Evolutionary conservation across 2,888 invertebrate genomes (phyloP).

Genomic region (Epicampocera succincta): DNA sequence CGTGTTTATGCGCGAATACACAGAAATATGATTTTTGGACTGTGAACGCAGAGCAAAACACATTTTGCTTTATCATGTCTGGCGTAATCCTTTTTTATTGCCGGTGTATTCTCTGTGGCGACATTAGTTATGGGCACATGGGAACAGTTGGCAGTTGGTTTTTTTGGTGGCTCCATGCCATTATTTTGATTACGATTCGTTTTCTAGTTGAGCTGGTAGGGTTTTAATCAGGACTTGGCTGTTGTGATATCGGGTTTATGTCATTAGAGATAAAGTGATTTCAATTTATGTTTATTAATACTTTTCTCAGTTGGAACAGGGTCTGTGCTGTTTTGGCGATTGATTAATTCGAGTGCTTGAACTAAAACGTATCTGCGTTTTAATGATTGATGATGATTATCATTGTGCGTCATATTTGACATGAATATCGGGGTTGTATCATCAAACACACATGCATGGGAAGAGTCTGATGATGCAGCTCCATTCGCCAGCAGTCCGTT

Average conservation of each 20-base stretch:
- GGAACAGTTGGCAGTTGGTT: slow-evolving; percentile 60
- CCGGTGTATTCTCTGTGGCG: slow-evolving; percentile 62
- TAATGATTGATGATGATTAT: slow-evolving; percentile 38
- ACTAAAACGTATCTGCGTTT: no score
- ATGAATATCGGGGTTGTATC: no score
- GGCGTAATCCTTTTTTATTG: slow-evolving; percentile 61
- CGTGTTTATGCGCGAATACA: slow-evolving; percentile 38
- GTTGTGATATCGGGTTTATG: slow-evolving; percentile 43
- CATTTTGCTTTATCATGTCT: slow-evolving; percentile 56
- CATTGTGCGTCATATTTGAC: no score
- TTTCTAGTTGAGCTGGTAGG: slow-evolving; percentile 37
- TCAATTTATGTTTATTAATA: slow-evolving; percentile 62
- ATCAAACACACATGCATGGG: no score
- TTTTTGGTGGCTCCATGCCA: slow-evolving; percentile 36
- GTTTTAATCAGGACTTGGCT: slow-evolving; percentile 19
- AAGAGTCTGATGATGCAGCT: no score
- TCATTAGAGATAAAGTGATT: slow-evolving; percentile 65
- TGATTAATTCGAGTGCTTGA: slow-evolving; percentile 53
- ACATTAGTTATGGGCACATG: slow-evolving; percentile 65
- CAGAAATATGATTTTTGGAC: slow-evolving; percentile 25
- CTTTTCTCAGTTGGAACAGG: no score
- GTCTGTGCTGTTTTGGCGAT: slow-evolving; percentile 47
- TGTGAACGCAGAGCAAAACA: background rate
- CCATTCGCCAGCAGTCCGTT: no score
- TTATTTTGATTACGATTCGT: slow-evolving; percentile 27